These are phyloP conservation scores for Silurus meridionalis DNA, from an alignment of 2,113 vertebrate genomes.

Conservation along the genomic window DNA sequence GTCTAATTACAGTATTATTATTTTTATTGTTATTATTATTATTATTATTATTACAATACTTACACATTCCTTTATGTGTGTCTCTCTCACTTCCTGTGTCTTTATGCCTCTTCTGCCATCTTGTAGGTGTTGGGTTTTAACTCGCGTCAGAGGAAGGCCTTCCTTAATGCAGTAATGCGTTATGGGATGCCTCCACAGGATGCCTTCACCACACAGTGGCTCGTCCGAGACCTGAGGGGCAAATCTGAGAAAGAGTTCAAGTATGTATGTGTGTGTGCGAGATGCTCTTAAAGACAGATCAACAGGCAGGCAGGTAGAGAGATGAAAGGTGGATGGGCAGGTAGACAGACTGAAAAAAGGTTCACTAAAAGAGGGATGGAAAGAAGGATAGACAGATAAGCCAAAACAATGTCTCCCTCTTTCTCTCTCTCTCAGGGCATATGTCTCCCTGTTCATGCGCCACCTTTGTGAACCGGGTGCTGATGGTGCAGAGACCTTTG, in stretches of 20 bases:
- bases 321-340: background rate
- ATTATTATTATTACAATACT: background rate
- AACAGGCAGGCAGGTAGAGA: background rate
- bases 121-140: slow-evolving; percentile 93
- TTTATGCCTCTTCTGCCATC: background rate
- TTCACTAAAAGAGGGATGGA: background rate
- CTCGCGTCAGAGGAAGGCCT: slow-evolving; percentile 94
- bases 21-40: background rate
- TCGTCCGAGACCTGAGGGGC: slow-evolving; percentile 92
- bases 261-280: slow-evolving; percentile 64
- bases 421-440: slow-evolving; percentile 75
- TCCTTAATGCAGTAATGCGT: slow-evolving; percentile 98
- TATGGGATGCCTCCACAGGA: slow-evolving; percentile 99
- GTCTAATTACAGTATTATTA: slow-evolving; percentile 59
- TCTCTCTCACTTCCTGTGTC: background rate
- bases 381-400: background rate
- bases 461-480: slow-evolving; percentile 97
- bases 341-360: background rate
- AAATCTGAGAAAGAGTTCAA: slow-evolving; percentile 99
- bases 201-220: slow-evolving; percentile 97
- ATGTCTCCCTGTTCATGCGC: slow-evolving; percentile 96
- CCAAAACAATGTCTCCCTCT: background rate
- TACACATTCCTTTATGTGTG: background rate
- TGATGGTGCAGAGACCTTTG: slow-evolving; percentile 96
- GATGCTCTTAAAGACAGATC: background rate